phyloP scores from a whole-genome alignment of 2,888 invertebrate genomes.

The Morpho helenor region DNA sequence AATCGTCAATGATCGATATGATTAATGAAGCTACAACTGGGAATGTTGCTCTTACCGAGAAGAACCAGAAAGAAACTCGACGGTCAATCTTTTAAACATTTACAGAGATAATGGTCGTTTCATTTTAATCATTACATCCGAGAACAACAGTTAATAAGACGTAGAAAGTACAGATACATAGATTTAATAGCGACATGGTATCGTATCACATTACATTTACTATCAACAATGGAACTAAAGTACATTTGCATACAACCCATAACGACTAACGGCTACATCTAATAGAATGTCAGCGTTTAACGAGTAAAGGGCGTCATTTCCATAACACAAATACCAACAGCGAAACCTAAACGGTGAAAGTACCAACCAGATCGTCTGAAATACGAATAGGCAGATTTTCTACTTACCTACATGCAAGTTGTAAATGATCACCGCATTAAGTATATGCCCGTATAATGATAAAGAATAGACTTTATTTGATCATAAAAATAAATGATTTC shows the following conservation, averaged over 20 bases:
- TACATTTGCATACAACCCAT: slow-evolving; percentile 20
- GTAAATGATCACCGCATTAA: slow-evolving; percentile 29
- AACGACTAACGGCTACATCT: slow-evolving; percentile 18
- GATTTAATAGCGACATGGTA: slow-evolving; percentile 14
- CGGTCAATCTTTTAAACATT: no score
- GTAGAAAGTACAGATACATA: slow-evolving; percentile 12
- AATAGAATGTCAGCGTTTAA: slow-evolving; percentile 42
- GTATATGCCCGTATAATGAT: neutral
- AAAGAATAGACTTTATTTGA: slow-evolving; percentile 9
- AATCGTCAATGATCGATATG: no score
- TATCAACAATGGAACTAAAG: slow-evolving; percentile 12
- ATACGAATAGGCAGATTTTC: slow-evolving; percentile 50
- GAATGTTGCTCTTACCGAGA: no score
- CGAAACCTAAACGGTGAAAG: slow-evolving; percentile 69
- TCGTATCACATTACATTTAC: slow-evolving; percentile 9
- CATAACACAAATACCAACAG: slow-evolving; percentile 66
- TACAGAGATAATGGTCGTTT: no score
- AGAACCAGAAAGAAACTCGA: no score
- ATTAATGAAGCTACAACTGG: no score
- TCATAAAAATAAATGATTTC: no score
- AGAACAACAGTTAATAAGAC: neutral
- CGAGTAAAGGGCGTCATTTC: slow-evolving; percentile 47
- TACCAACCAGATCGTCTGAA: slow-evolving; percentile 59
- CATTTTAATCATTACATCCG: no score
- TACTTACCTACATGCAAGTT: slow-evolving; percentile 33